Percentiles rank a stretch among this genome's conserved stretches.
Conservation (phyloP, 2,888 invertebrate genomes). For the Tachina fera region DNA sequence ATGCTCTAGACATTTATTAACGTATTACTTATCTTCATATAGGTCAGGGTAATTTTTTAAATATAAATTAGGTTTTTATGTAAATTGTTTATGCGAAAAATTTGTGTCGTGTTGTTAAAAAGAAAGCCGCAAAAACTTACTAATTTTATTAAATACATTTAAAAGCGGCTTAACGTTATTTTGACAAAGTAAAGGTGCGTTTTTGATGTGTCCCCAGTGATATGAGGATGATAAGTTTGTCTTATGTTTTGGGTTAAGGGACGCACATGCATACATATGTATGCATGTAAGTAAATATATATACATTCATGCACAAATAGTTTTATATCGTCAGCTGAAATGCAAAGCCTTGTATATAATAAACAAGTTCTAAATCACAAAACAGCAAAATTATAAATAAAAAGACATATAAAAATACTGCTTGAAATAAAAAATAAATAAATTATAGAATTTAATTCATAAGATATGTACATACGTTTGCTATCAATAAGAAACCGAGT, state of each 20-base stretch:
- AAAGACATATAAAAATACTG: too few relatives aligned
- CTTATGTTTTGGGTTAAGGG: neutral
- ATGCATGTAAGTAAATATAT: neutral
- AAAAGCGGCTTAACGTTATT: constrained; percentile 47
- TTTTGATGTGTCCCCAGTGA: constrained; percentile 61
- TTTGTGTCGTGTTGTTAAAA: constrained; percentile 53
- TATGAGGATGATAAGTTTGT: constrained; percentile 47
- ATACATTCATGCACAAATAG: neutral
- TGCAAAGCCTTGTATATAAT: neutral
- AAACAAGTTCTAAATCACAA: too few relatives aligned
- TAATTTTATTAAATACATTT: constrained; percentile 62
- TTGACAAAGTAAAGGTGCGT: constrained; percentile 59
- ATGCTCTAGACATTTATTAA: neutral
- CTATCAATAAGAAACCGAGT: too few relatives aligned
- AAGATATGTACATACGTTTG: too few relatives aligned
- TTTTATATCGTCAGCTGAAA: neutral
- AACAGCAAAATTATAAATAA: too few relatives aligned
- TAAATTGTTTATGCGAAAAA: constrained; percentile 44
- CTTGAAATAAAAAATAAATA: too few relatives aligned
- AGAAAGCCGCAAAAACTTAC: constrained; percentile 40
- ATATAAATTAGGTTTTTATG: constrained; percentile 45
- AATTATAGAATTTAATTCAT: too few relatives aligned
- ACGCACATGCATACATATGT: neutral
- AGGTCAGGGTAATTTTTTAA: constrained; percentile 61
- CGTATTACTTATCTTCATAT: neutral